A percentile compares a stretch with the other conserved stretches of the same genome.
Evolutionary conservation across 2,888 invertebrate species (phyloP).

Genomic region (Notodonta ziczac): DNA sequence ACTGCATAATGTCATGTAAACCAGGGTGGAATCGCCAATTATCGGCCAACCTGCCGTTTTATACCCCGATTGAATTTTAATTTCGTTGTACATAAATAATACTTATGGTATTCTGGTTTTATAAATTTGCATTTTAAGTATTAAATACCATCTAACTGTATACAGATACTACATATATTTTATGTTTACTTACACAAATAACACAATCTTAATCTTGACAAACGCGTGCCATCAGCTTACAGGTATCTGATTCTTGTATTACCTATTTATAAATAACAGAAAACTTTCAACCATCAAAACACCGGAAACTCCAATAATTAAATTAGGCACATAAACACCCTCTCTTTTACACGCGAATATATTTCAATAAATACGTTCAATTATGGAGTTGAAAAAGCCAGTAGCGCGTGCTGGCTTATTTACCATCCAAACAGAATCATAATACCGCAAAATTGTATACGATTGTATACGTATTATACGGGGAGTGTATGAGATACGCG

Average conservation of each 20-base stretch:
- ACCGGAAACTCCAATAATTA: background rate
- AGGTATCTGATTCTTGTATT: no score
- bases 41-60: background rate
- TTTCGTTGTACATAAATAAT: no score
- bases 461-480: slow-evolving; percentile 25
- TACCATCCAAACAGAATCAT: slow-evolving; percentile 30
- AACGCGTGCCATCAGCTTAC: no score
- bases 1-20: background rate
- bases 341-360: background rate
- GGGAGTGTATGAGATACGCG: slow-evolving; percentile 38
- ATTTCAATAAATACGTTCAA: slow-evolving; percentile 1
- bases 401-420: background rate
- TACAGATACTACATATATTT: no score
- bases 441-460: slow-evolving; percentile 36
- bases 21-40: background rate
- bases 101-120: no score
- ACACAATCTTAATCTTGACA: no score
- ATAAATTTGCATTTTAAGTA: no score
- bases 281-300: background rate
- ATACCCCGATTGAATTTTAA: background rate
- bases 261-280: no score
- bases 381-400: background rate
- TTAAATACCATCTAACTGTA: no score
- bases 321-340: background rate
- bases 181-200: no score